A percentile compares a stretch with the other conserved stretches of the same genome.
phyloP scores from a whole-genome alignment of 1,140 invertebrate species.

The Heliconius congener region DNA sequence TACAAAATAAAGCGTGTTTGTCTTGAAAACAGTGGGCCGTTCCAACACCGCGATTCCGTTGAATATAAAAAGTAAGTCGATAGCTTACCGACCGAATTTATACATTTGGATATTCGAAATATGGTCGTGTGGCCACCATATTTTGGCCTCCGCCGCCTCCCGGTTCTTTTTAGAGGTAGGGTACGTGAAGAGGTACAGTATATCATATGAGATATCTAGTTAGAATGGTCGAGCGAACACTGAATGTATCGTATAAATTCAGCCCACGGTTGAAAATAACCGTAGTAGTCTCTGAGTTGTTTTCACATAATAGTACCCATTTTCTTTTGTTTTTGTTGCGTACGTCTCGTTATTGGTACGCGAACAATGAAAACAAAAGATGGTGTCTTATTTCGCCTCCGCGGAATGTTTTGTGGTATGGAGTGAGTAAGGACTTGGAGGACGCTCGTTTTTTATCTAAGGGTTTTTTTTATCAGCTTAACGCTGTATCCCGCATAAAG shows the following conservation, averaged over 20 bases:
- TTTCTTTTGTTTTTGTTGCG: constrained; percentile 80
- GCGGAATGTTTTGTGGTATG: constrained; percentile 23
- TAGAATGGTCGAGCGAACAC: constrained; percentile 52
- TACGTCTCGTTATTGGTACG: constrained; percentile 70
- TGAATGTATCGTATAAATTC: constrained; percentile 78
- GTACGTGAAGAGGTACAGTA: constrained; percentile 21
- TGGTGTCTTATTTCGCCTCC: constrained; percentile 65
- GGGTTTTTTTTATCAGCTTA: too few species aligned
- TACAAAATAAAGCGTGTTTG: constrained; percentile 66
- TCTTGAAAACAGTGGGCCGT: constrained; percentile 76
- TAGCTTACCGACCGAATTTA: constrained; percentile 79
- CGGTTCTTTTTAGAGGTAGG: background rate
- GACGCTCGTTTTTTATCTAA: too few species aligned
- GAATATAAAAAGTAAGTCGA: constrained; percentile 81
- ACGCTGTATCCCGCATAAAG: too few species aligned
- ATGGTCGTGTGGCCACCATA: constrained; percentile 55
- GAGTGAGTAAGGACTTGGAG: background rate
- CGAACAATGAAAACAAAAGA: constrained; percentile 77
- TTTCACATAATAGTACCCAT: constrained; percentile 81
- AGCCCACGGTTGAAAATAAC: constrained; percentile 77
- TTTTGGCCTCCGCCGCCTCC: constrained; percentile 39
- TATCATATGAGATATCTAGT: constrained; percentile 45
- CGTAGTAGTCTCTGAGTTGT: constrained; percentile 73
- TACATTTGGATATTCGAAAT: constrained; percentile 80
- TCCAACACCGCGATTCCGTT: constrained; percentile 66